A percentile compares a stretch with the other conserved stretches of the same genome.
Conservation (phyloP, 2,113 vertebrate species). For the Mirza zaza region DNA sequence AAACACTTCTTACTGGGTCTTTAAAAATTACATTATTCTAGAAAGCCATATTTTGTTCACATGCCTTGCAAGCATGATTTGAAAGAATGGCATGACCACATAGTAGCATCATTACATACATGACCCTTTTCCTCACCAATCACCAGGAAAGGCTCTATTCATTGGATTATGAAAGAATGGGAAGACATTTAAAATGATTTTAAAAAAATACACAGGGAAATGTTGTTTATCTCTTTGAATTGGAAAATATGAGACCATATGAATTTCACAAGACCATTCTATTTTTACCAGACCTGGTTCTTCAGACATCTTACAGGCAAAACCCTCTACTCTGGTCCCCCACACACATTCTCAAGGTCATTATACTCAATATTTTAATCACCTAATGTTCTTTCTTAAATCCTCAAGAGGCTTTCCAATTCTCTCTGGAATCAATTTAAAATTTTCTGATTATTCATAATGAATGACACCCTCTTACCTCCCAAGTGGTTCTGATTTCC, state of each 20-base stretch:
- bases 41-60: background rate
- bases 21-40: background rate
- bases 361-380: background rate
- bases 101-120: background rate
- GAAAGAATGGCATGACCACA: background rate
- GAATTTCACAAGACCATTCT: conserved; percentile 30
- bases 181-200: background rate
- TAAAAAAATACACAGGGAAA: background rate
- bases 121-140: background rate
- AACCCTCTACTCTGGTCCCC: background rate
- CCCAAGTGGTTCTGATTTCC: background rate
- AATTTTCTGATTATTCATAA: background rate
- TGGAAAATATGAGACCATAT: conserved; percentile 47
- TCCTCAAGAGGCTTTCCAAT: background rate
- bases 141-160: background rate
- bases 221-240: conserved; percentile 35
- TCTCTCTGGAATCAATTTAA: background rate
- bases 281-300: background rate
- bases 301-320: background rate
- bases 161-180: background rate
- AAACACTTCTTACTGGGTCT: background rate
- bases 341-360: background rate
- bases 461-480: background rate
- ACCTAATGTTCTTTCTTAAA: background rate
- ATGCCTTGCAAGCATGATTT: background rate